Conservation (phyloP, 1,140 invertebrate genomes). For the Cydia fagiglandana region DNA sequence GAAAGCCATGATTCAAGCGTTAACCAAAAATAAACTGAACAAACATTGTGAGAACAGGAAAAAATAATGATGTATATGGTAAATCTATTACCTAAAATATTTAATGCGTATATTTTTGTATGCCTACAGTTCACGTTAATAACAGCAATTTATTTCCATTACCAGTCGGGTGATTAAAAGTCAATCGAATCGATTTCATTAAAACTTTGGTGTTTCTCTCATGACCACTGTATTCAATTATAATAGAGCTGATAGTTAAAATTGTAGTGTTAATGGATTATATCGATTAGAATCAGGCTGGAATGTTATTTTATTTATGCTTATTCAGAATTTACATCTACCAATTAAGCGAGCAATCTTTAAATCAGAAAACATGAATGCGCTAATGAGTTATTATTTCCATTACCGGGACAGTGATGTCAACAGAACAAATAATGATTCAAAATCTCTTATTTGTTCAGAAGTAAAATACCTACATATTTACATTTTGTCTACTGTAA, state of each 20-base stretch:
- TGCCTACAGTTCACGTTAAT: not conserved
- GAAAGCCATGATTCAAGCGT: not conserved
- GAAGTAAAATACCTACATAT: no score
- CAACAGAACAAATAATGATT: not conserved
- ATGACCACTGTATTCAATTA: not conserved
- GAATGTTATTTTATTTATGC: not conserved
- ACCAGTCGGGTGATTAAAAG: constrained; percentile 11
- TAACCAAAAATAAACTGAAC: not conserved
- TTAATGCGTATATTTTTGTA: not conserved
- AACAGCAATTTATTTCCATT: constrained; percentile 28
- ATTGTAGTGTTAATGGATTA: constrained; percentile 23
- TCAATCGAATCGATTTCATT: constrained; percentile 6
- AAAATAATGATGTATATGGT: no score
- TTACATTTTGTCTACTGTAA: no score
- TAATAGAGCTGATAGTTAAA: not conserved
- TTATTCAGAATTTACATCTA: not conserved
- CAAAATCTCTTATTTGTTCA: not conserved
- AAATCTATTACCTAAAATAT: not conserved
- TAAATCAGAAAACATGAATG: not conserved
- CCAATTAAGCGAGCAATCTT: not conserved
- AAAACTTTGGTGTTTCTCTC: constrained; percentile 20
- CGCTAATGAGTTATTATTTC: not conserved
- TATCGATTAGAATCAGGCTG: not conserved
- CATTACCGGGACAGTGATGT: not conserved
- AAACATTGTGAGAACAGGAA: not conserved